Base-by-base conservation (phyloP, 2,113 vertebrate genomes). In the Eubucco bourcierii region DNA sequence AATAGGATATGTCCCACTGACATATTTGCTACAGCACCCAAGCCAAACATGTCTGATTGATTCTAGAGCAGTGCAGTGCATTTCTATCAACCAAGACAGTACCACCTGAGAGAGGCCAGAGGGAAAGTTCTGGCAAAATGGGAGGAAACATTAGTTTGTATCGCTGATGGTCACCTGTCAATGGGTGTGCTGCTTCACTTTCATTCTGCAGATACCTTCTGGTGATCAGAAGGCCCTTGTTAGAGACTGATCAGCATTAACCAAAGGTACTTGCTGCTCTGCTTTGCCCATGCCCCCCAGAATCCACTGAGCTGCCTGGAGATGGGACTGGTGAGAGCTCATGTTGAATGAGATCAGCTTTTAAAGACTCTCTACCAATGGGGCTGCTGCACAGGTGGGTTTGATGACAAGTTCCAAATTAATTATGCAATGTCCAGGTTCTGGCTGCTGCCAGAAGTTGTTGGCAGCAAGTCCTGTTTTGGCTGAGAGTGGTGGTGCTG, bases 401-500 rank as follows among this genome's bases (percentile, higher is more conserved):
- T 89, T 87, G 77, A 88, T 52, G 83, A 82, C 78, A 92, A 82
- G 74, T 76, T 81, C 23, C 50, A 75, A 87, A 76, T 68, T 47
- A 87, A 73, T 76, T 76, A 50, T 34, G 10, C 21, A 9, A 0
- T n/a, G 20, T 79, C 41, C 67, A 84, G 55, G 15, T 46, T 16
- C 23, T 64, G 79, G 34, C 77, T 88, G 75, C 75, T 70, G n/a
- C 87, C 46, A 78, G 82, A 50, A 71, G 68, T 73, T 84, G 66
- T 79, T 78, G 90, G 59, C 66, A 94, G 47, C 76, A 67, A 73
- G 46, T 86, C 41, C 47, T 88, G 64, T 66, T 85, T 66, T 83
- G 59, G 34, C 66, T 88, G 80, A 84, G 24, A 7, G 29, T 61
- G 29, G 4, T 55, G 65, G 37, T 72, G 23, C 58, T 78, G 63